phyloP scores from a whole-genome alignment of 35 echinoderm and acorn worm species.

The Acanthaster planci region DNA sequence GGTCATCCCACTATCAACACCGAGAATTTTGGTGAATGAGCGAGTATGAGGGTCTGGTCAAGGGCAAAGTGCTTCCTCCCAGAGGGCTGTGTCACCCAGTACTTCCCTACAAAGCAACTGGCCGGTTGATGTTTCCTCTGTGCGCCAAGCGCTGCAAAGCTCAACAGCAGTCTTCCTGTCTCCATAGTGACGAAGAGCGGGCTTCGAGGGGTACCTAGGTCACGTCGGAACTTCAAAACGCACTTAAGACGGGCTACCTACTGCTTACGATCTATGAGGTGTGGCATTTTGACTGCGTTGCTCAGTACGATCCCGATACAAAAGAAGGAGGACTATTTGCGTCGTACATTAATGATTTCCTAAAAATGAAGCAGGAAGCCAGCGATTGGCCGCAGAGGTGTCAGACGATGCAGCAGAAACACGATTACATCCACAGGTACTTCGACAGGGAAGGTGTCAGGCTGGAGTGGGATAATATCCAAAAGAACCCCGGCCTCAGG shows the following conservation, averaged over 20 bases:
- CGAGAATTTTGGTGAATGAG: no score
- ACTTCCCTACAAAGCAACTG: background rate
- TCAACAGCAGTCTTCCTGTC: conserved; percentile 2
- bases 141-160: background rate
- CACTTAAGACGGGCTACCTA: no score
- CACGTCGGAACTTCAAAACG: conserved; percentile 27
- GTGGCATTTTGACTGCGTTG: conserved; percentile 49
- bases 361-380: conserved; percentile 59
- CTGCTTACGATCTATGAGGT: no score
- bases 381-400: conserved; percentile 32
- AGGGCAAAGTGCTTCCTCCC: no score
- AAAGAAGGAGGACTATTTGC: conserved; percentile 36
- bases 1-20: no score
- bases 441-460: conserved; percentile 20
- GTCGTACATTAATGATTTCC: conserved; percentile 48
- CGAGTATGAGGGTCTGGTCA: no score
- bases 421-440: conserved; percentile 37
- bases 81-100: no score
- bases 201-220: conserved; percentile 21
- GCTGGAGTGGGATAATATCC: conserved; percentile 25
- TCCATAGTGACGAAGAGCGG: conserved; percentile 14
- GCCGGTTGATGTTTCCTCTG: conserved; percentile 11
- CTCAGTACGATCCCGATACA: conserved; percentile 26
- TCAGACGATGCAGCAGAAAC: background rate
- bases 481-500: conserved; percentile 33